These are phyloP conservation scores for Alentia gelatinosa DNA, from an alignment of 2,888 invertebrate species.

Conservation along the genomic window DNA sequence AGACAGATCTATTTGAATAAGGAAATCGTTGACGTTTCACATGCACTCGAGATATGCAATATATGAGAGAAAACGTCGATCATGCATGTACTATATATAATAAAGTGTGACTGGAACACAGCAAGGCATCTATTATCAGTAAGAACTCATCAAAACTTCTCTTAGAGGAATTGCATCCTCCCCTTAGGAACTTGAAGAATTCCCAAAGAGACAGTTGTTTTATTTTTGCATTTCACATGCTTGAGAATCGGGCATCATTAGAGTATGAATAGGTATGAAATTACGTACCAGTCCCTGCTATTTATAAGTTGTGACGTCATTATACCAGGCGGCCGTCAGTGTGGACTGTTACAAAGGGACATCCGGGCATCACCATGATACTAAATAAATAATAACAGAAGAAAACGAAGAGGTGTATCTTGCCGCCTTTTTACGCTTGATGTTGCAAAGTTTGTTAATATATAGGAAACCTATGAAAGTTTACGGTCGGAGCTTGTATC, in stretches of 20 bases:
- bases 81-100: not conserved
- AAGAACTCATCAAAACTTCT: not conserved
- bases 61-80: not conserved
- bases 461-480: too few species aligned
- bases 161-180: not conserved
- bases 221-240: conserved; percentile 3
- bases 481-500: too few species aligned
- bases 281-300: conserved; percentile 9
- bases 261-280: not conserved
- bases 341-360: not conserved
- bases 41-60: conserved; percentile 16
- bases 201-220: not conserved
- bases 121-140: not conserved
- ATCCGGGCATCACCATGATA: not conserved
- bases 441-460: too few species aligned
- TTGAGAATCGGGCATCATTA: not conserved
- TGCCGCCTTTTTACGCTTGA: too few species aligned
- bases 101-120: not conserved
- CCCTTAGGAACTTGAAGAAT: not conserved
- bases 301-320: not conserved
- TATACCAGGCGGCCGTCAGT: not conserved
- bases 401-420: not conserved
- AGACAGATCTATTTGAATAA: not conserved
- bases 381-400: not conserved
- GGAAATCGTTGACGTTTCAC: not conserved